A percentile compares a stretch with the other conserved stretches of the same genome.
Evolutionary conservation across 2,113 vertebrate species (phyloP).

Genomic region (Tachysurus fulvidraco): DNA sequence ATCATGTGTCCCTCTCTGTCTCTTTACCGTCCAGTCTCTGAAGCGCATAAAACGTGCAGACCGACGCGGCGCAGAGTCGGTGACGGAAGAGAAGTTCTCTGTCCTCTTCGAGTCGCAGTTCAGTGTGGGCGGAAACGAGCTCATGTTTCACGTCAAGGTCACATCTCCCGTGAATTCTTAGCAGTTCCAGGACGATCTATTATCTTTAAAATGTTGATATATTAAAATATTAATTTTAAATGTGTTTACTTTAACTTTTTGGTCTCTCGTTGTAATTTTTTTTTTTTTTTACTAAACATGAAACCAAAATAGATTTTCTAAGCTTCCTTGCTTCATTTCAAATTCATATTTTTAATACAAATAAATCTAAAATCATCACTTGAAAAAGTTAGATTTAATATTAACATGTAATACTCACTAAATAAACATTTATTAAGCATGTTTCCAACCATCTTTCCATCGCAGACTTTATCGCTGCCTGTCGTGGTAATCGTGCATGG

Average conservation of each 20-base stretch:
- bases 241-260: too few relatives aligned
- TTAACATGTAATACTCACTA: too few relatives aligned
- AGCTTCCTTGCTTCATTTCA: too few relatives aligned
- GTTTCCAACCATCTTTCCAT: not conserved
- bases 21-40: conserved; percentile 75
- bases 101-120: conserved; percentile 96
- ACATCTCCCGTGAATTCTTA: not conserved
- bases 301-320: too few relatives aligned
- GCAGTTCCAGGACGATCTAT: not conserved
- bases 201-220: too few relatives aligned
- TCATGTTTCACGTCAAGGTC: conserved; percentile 96
- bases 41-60: conserved; percentile 94
- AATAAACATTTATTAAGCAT: not conserved
- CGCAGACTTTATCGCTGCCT: conserved; percentile 88
- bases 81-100: conserved; percentile 96
- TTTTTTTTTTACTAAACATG: too few relatives aligned
- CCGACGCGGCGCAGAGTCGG: conserved; percentile 87
- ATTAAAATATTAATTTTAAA: too few relatives aligned
- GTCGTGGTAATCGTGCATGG: conserved; percentile 95
- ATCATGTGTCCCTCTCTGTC: not conserved
- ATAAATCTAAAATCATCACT: too few relatives aligned
- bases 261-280: too few relatives aligned
- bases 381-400: not conserved
- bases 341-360: too few relatives aligned
- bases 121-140: conserved; percentile 91